Evolutionary conservation across 2,888 invertebrate species (phyloP).

Genomic region (Alcis repandata): DNA sequence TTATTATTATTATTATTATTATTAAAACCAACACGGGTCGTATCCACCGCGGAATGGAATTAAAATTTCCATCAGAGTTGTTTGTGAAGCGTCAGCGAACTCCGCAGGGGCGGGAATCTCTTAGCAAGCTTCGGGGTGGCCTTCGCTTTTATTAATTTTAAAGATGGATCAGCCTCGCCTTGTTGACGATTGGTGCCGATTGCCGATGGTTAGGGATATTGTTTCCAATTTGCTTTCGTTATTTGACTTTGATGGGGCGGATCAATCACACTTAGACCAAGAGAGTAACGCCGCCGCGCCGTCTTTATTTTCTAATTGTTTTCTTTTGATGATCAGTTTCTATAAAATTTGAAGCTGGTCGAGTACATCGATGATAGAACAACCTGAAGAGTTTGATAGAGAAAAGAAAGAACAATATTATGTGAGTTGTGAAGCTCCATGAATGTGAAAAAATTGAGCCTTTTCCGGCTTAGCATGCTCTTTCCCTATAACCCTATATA

Average conservation of each 20-base stretch:
- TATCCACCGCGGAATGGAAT: slow-evolving; percentile 54
- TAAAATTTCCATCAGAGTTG: slow-evolving; percentile 68
- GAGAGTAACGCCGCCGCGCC: too few relatives aligned
- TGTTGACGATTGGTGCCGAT: neutral
- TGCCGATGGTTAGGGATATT: neutral
- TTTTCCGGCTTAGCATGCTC: too few relatives aligned
- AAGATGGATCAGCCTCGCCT: slow-evolving; percentile 5
- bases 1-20: too few relatives aligned
- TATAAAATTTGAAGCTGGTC: too few relatives aligned
- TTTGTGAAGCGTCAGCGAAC: slow-evolving; percentile 54
- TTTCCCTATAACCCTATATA: too few relatives aligned
- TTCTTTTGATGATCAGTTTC: too few relatives aligned
- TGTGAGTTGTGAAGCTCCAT: too few relatives aligned
- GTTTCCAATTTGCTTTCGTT: neutral
- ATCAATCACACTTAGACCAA: neutral
- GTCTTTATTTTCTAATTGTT: too few relatives aligned
- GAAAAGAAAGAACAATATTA: too few relatives aligned
- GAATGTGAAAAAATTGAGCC: too few relatives aligned
- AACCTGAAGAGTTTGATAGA: too few relatives aligned
- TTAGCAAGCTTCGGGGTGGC: slow-evolving; percentile 2
- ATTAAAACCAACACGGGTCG: slow-evolving; percentile 58
- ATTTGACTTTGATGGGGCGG: neutral
- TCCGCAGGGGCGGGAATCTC: slow-evolving; percentile 36
- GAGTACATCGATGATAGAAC: too few relatives aligned
- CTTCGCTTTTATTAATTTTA: slow-evolving; percentile 1